A percentile compares a stretch with the other conserved stretches of the same genome.
Evolutionary conservation across 2,113 vertebrate species (phyloP).

Genomic region (Epinephelus lanceolatus): DNA sequence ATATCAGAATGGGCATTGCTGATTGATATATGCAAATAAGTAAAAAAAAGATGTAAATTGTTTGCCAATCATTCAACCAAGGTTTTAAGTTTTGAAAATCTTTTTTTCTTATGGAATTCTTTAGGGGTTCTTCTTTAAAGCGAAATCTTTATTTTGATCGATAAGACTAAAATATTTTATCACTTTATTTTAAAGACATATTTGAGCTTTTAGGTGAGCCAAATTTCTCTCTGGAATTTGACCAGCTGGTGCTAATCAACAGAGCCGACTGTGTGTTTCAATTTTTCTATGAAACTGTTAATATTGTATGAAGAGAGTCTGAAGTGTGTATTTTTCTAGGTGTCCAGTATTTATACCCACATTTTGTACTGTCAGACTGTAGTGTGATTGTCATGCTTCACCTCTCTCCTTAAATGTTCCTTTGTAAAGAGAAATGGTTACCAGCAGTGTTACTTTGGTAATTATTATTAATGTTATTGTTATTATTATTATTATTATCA

Average conservation of each 20-base stretch:
- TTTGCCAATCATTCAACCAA: constrained; percentile 65
- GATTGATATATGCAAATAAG: constrained; percentile 74
- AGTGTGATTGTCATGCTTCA: constrained; percentile 88
- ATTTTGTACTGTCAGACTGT: constrained; percentile 91
- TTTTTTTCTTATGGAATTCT: constrained; percentile 56
- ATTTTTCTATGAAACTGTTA: constrained; percentile 88
- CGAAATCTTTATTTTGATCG: constrained; percentile 76
- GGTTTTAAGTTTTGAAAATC: constrained; percentile 60
- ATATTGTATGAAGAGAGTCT: constrained; percentile 90
- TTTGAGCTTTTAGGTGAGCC: constrained; percentile 73
- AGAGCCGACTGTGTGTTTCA: constrained; percentile 72
- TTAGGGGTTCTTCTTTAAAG: constrained; percentile 51
- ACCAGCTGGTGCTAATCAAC: constrained; percentile 86
- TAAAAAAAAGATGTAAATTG: constrained; percentile 44
- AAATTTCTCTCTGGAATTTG: constrained; percentile 74
- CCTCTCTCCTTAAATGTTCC: constrained; percentile 83
- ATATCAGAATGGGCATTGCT: constrained; percentile 77
- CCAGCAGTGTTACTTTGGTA: constrained; percentile 89
- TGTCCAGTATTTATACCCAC: constrained; percentile 94
- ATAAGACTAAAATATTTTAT: constrained; percentile 70
- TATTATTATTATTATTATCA: constrained; percentile 56
- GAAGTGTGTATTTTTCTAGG: constrained; percentile 95
- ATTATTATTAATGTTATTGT: constrained; percentile 75
- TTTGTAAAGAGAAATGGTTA: constrained; percentile 83
- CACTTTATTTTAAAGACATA: constrained; percentile 77